These are phyloP conservation scores for Chrysolina americana DNA, from an alignment of 2,888 invertebrate species.

Conservation along the genomic window DNA sequence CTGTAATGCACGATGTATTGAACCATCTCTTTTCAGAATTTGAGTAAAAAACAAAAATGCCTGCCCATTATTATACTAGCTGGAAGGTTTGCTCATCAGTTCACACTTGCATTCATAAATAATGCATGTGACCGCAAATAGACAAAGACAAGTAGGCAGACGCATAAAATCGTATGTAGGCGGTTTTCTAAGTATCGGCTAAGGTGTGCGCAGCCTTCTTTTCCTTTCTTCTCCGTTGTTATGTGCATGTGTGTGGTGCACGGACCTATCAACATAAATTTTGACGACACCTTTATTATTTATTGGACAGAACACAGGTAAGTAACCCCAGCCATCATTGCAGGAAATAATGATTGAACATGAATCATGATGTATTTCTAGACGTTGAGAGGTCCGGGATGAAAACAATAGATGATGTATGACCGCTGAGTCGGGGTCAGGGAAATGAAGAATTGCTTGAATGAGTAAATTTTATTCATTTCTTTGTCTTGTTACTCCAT, in stretches of 20 bases:
- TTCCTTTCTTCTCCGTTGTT: conserved; percentile 24
- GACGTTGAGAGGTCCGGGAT: conserved; percentile 12
- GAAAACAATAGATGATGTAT: conserved; percentile 13
- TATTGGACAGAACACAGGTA: conserved; percentile 36
- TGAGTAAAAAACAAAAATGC: conserved; percentile 5
- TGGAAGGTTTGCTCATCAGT: conserved; percentile 21
- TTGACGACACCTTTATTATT: conserved; percentile 48
- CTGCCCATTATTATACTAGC: neutral
- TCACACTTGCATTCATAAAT: conserved; percentile 24
- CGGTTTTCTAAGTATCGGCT: conserved; percentile 19
- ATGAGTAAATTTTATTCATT: neutral
- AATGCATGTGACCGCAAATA: conserved; percentile 23
- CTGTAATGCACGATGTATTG: neutral
- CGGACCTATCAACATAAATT: conserved; percentile 45
- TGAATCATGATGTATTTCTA: conserved; percentile 5
- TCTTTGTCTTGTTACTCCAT: too few species aligned
- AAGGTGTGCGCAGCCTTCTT: conserved; percentile 22
- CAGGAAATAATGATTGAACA: conserved; percentile 16
- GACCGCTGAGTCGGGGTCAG: neutral
- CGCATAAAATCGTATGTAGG: conserved; percentile 20
- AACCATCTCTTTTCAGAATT: neutral
- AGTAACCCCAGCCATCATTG: conserved; percentile 31
- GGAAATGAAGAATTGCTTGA: neutral
- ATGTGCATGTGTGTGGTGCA: conserved; percentile 39
- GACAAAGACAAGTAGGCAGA: conserved; percentile 22